Evolutionary conservation across 2,797 vertebrate genomes (phyloP), one percentile per base, ranked within the genome.

Genomic region (Falco concolor): DNA sequence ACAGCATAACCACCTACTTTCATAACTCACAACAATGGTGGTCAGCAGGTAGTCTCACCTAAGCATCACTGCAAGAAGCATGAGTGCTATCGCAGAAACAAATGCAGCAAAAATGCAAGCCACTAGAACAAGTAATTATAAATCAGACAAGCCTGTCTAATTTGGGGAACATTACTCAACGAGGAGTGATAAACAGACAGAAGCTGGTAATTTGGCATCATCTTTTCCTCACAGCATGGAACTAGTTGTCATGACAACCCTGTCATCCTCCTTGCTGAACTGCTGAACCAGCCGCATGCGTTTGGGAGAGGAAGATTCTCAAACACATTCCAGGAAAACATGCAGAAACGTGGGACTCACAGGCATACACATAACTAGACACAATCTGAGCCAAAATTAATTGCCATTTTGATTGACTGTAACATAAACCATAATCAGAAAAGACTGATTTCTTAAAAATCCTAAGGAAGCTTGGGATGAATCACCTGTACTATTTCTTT

Each of bases 161-260:
- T 97, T 90, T 95, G 95, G 91, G 87, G 78, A 95, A 93, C 13
- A 74, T 50, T 93, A 93, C 68, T 95, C 93, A 97, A 96, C 3
- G 30, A 91, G 79, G 56, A 96, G 91, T 28, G 88, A 95, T 94
- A 93, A 97, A 91, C 91, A 96, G 74, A 86, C 87, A 95, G 95
- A 94, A 97, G 82, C 44, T 74, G 90, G 87, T 92, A 95, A 87
- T 98, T 97, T 96, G 93, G 97, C 97, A 97, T 80, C 96, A 89
- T 97, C 96, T 92, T 92, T 96, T 97, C 93, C 93, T 97, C 97
- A 95, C 94, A 96, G 97, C 53, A 93, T 78, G 96, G 93, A 97
- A 73, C 72, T 89, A 94, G 98, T 98, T 98, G 98, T 97, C 98
- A 98, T 98, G 98, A 97, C 98, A 98, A 99, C 98, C 84, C 92